These are phyloP conservation scores for Scaptodrosophila latifasciaeformis DNA, from an alignment of 2,888 invertebrate genomes.

Conservation along the genomic window DNA sequence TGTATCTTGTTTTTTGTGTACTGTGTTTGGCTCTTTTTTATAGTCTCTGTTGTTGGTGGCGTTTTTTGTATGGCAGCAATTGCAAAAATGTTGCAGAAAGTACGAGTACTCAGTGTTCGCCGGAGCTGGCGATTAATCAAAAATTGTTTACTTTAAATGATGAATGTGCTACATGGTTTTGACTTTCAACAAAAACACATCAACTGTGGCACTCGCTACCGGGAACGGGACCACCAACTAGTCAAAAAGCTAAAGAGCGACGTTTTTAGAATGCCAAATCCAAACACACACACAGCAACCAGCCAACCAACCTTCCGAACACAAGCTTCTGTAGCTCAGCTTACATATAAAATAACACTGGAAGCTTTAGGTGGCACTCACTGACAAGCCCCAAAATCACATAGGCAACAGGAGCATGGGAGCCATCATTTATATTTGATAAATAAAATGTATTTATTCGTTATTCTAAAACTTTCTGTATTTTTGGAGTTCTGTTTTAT, in stretches of 20 bases:
- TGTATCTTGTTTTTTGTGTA: conserved; percentile 15
- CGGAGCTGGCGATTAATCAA: conserved; percentile 61
- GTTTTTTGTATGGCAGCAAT: conserved; percentile 41
- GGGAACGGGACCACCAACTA: conserved; percentile 20
- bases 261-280: conserved; percentile 35
- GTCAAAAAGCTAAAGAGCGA: conserved; percentile 43
- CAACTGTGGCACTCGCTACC: too few relatives aligned
- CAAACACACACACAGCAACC: too few relatives aligned
- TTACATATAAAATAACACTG: too few relatives aligned
- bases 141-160: conserved; percentile 69
- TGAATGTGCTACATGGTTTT: conserved; percentile 66
- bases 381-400: too few relatives aligned
- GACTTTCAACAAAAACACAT: too few relatives aligned
- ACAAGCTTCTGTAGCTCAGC: too few relatives aligned
- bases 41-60: neutral
- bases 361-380: too few relatives aligned
- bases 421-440: neutral
- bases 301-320: too few relatives aligned
- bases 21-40: neutral
- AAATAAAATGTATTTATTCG: neutral
- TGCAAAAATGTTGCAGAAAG: conserved; percentile 60
- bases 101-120: conserved; percentile 19
- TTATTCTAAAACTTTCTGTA: too few relatives aligned
- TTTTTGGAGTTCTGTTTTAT: too few relatives aligned
- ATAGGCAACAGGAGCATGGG: conserved; percentile 14